Evolutionary conservation across 1,140 invertebrate species (phyloP).

Genomic region (Lepidurus couesii): DNA sequence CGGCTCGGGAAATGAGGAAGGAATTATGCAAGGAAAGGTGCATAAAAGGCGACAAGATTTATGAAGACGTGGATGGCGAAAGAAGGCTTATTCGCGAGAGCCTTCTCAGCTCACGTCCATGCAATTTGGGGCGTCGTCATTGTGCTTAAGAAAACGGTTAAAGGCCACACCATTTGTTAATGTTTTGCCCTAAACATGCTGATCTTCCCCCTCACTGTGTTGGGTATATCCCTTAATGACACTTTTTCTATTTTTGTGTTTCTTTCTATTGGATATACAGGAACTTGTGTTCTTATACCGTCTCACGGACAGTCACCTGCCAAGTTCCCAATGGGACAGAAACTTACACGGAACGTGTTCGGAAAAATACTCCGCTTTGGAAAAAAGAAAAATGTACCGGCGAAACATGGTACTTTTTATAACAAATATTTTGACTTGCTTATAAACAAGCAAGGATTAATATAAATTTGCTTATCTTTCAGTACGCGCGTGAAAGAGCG

Average conservation of each 20-base stretch:
- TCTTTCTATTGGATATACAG: conserved; percentile 14
- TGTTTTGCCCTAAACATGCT: neutral
- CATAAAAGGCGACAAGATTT: conserved; percentile 10
- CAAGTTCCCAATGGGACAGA: conserved; percentile 34
- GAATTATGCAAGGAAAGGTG: neutral
- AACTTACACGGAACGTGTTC: conserved; percentile 31
- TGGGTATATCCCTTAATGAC: neutral
- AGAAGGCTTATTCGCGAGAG: conserved; percentile 11
- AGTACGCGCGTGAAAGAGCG: conserved; percentile 29
- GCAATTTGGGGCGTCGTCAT: conserved; percentile 8
- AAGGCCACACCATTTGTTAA: neutral
- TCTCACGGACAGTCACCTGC: conserved; percentile 33
- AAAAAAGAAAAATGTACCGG: conserved; percentile 5
- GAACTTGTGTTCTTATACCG: conserved; percentile 31
- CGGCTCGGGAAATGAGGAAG: neutral
- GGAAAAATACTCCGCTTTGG: conserved; percentile 8
- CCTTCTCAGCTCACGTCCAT: neutral
- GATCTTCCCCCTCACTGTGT: neutral
- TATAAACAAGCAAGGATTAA: neutral
- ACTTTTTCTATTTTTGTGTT: neutral
- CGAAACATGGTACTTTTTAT: neutral
- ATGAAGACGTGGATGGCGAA: neutral
- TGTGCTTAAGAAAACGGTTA: neutral
- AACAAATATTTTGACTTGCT: conserved; percentile 21
- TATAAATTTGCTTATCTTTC: neutral